These are phyloP conservation scores for Fulmarus glacialis DNA, from an alignment of 2,113 vertebrate species.

Conservation along the genomic window DNA sequence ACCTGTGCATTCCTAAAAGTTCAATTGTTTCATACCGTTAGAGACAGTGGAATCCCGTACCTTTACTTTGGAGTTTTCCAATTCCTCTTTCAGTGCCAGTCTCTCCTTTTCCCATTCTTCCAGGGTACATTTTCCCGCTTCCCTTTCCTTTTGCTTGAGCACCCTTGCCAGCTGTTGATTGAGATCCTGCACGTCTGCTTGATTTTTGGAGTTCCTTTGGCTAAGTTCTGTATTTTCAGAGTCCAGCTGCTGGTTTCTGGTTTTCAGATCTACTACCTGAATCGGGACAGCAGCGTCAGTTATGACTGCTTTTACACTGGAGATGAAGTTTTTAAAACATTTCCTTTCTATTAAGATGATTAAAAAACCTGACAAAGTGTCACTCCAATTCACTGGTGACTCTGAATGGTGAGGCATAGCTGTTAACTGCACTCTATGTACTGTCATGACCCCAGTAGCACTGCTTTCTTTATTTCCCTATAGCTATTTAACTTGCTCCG, in stretches of 20 bases:
- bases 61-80: constrained; percentile 69
- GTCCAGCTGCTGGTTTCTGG: constrained; percentile 83
- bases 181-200: constrained; percentile 77
- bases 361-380: not conserved
- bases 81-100: constrained; percentile 66
- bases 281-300: not conserved
- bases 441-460: not conserved
- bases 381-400: not conserved
- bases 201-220: constrained; percentile 80
- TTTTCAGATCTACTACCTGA: constrained; percentile 84
- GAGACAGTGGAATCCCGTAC: not conserved
- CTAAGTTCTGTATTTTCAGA: constrained; percentile 81
- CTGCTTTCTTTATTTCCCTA: not conserved
- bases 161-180: constrained; percentile 76
- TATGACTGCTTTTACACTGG: fast-evolving
- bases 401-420: not conserved
- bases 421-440: fast-evolving
- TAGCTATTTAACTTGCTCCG: not conserved
- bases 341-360: not conserved
- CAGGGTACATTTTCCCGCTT: not conserved
- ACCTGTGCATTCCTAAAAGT: not conserved
- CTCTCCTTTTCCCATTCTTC: constrained; percentile 73
- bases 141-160: constrained; percentile 71
- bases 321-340: not conserved
- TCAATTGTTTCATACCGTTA: fast-evolving